Conservation (phyloP, 2,797 vertebrate species). For the Chelon auratus region DNA sequence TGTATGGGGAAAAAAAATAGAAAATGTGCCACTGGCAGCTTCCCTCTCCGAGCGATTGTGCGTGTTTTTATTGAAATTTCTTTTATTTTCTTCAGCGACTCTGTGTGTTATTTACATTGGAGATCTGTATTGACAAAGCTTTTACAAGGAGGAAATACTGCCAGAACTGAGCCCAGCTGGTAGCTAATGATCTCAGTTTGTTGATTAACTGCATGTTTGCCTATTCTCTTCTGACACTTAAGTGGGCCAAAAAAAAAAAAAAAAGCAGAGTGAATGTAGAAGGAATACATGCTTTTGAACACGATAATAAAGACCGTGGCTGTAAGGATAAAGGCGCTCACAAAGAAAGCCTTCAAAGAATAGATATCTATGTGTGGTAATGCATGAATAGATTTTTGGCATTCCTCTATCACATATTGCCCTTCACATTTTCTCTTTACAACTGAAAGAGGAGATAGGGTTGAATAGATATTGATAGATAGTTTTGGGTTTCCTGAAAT, state of each 20-base stretch:
- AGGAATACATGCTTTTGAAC: slow-evolving; percentile 40
- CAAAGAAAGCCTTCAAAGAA: slow-evolving; percentile 33
- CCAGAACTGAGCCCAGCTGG: slow-evolving; percentile 74
- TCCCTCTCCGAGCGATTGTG: slow-evolving; percentile 52
- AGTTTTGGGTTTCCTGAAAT: slow-evolving; percentile 80
- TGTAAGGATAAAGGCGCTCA: slow-evolving; percentile 18
- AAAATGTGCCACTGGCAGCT: slow-evolving; percentile 63
- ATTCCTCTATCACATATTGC: slow-evolving; percentile 52
- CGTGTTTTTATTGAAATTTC: slow-evolving; percentile 46
- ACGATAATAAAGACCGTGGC: slow-evolving; percentile 35
- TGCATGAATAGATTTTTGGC: slow-evolving; percentile 38
- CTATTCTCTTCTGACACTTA: slow-evolving; percentile 71
- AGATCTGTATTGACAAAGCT: slow-evolving; percentile 69
- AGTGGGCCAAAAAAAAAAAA: slow-evolving; percentile 69
- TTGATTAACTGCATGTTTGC: slow-evolving; percentile 75
- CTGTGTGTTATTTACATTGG: slow-evolving; percentile 67
- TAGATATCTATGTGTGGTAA: slow-evolving; percentile 37
- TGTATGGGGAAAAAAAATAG: slow-evolving; percentile 46
- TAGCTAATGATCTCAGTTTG: slow-evolving; percentile 76
- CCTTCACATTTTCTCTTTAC: slow-evolving; percentile 72
- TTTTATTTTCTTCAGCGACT: slow-evolving; percentile 63
- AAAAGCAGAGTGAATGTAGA: slow-evolving; percentile 50
- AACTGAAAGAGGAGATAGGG: slow-evolving; percentile 68
- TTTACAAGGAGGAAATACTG: slow-evolving; percentile 57
- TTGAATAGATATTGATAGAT: slow-evolving; percentile 78